Evolutionary conservation across 2,888 invertebrate genomes (phyloP).

Genomic region (Drosophila putrida): DNA sequence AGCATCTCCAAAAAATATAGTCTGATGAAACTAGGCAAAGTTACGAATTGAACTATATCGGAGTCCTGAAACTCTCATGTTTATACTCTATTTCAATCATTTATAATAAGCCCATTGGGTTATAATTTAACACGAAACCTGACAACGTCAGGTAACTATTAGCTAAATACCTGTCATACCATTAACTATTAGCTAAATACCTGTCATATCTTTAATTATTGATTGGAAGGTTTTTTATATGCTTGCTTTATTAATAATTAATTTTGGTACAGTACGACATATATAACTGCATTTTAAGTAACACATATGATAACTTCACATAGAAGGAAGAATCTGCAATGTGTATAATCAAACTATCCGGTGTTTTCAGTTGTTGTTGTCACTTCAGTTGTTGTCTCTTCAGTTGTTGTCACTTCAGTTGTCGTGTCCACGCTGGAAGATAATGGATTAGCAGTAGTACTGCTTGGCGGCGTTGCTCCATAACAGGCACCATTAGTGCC

Average conservation of each 20-base stretch:
- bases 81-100: too few species aligned
- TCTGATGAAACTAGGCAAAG: too few species aligned
- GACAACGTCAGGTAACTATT: too few species aligned
- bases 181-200: too few species aligned
- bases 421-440: background rate
- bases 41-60: too few species aligned
- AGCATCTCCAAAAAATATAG: too few species aligned
- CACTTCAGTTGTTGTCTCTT: background rate
- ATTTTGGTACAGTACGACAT: background rate
- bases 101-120: too few species aligned
- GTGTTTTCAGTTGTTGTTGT: background rate
- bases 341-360: background rate
- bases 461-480: conserved; percentile 12
- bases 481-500: background rate
- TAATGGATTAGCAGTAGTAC: background rate
- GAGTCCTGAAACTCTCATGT: too few species aligned
- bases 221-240: conserved; percentile 1
- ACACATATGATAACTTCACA: background rate
- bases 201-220: background rate
- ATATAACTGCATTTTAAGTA: background rate
- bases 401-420: background rate
- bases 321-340: background rate
- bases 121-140: too few species aligned
- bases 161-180: background rate
- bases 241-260: conserved; percentile 3